Base-by-base conservation (phyloP, 2,888 invertebrate genomes). In the Trachelus stipa region DNA sequence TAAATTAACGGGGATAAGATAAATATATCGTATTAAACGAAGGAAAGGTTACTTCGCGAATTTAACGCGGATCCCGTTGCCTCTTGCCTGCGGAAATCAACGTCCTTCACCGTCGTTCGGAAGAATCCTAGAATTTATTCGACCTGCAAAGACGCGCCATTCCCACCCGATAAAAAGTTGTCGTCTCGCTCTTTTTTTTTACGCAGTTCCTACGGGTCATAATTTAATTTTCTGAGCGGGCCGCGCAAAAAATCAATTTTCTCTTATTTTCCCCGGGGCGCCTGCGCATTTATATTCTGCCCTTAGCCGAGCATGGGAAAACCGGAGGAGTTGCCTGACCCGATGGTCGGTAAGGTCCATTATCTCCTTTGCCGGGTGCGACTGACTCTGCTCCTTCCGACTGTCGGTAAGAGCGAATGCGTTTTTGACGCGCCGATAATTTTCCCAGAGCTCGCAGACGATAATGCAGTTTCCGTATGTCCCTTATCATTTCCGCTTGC, bases 221-320 rank as follows among this genome's bases (percentile, higher is more conserved):
- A 87, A 87, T 88, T 87, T 79, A 86, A 87, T 87, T 87, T 87
- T 81, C 76, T 82, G 83, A 81, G 83, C 82, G 78, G 81, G 79
- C 81, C 82, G 83, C 82, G 81, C 77, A 80, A 80, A 85, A 86
- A 85, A 87, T 87, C 87, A 87, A 87, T 87, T 87, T 83, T 80
- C 69, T 84, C 81, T 82, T 79, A 79, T 82, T 82, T 78, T 76
- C 40, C 80, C 77, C 75, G 69, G 77, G 74, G 81, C 84, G 84
- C 82, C 81, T 84, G 85, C 86, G 87, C 85, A 73, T 69, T 37
- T 76, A 68, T 56, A 9, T 56, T 56, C 23, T 56, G 15, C 56
- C 56, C 56, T 56, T 56, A 56, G 23, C 56, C 23, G 56, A 56
- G 23, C 56, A 56, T 2, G 23, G 15, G 56, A 56, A 56, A 56